Evolutionary conservation across 2,113 vertebrate genomes (phyloP).

Genomic region (Ptychochromis oligacanthus): DNA sequence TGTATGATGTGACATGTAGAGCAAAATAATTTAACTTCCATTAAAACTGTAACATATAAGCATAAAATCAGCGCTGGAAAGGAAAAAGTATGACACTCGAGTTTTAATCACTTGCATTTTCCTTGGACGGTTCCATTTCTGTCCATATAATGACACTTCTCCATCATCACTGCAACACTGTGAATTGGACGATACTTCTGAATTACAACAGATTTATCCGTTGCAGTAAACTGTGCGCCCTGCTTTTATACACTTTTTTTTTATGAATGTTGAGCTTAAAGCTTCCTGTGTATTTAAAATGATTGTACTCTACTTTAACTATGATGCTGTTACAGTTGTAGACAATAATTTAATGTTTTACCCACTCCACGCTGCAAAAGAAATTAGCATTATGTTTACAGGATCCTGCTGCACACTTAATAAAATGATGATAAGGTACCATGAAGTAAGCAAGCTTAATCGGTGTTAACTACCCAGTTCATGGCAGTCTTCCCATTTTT

Average conservation of each 20-base stretch:
- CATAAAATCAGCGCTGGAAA: neutral
- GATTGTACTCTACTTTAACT: neutral
- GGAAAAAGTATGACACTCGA: neutral
- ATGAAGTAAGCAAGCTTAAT: neutral
- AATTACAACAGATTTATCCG: too few relatives aligned
- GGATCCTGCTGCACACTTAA: neutral
- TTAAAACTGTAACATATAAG: neutral
- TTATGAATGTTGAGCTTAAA: neutral
- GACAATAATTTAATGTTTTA: neutral
- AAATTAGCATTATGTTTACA: neutral
- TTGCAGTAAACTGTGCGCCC: neutral
- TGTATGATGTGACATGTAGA: neutral
- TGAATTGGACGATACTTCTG: neutral
- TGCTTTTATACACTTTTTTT: fast-evolving
- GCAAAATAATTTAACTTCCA: neutral
- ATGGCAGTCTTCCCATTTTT: conserved; percentile 18
- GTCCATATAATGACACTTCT: neutral
- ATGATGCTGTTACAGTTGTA: neutral
- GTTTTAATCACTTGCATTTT: conserved; percentile 9
- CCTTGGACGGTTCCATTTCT: neutral
- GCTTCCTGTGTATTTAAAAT: neutral
- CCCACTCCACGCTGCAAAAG: neutral
- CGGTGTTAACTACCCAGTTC: neutral
- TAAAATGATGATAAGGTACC: neutral
- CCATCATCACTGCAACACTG: neutral